Base-by-base conservation (phyloP, 2,888 invertebrate species). In the Flexamia atlantica region DNA sequence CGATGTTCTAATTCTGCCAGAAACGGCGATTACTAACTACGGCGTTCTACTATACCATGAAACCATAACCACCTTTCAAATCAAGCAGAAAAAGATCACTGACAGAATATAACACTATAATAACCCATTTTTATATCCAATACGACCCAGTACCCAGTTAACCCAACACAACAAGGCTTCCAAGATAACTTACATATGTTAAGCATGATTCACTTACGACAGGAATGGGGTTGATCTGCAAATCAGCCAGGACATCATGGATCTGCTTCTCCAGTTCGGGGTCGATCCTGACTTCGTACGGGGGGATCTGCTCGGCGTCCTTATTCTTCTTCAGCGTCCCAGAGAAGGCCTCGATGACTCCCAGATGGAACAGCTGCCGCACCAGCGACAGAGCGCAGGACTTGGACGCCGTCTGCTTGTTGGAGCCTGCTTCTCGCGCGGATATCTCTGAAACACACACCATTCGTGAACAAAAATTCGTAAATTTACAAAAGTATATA, bases 381-480 rank as follows among this genome's bases (percentile, higher is more conserved):
- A 99, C 97, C 20, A 99, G 91, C 0, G 99, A 99, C 53, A 99
- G 91, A 0, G 99, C 99, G 90, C 99, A 99, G 25, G 97, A 97
- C 90, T 98, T 98, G 88, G 98, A 98, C 0, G 99, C 98, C 0
- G 96, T 95, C 90, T 98, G 98, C 90, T 99, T 99, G 90, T 97
- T 99, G 0, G 98, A 99, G 0, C 98, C 99, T 12, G 97, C 96
- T 90, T 99, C 99, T 82, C 97, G 93, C 0, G 97, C 98, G 85
- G 89, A 90, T 70, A 91, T 88, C 85, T 88, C 91, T 91, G 81
- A 10, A 81, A 74, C 14, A 1, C 2, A 46, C 46, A 36, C 36
- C 36, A 36, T 36, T 36, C 9, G 36, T 36, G 5, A 36, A 36
- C 36, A 36, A 36, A n/a, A n/a, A n/a, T n/a, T n/a, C n/a, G n/a